Conservation (phyloP, 2,888 invertebrate species). For the Endomychus coccineus region DNA sequence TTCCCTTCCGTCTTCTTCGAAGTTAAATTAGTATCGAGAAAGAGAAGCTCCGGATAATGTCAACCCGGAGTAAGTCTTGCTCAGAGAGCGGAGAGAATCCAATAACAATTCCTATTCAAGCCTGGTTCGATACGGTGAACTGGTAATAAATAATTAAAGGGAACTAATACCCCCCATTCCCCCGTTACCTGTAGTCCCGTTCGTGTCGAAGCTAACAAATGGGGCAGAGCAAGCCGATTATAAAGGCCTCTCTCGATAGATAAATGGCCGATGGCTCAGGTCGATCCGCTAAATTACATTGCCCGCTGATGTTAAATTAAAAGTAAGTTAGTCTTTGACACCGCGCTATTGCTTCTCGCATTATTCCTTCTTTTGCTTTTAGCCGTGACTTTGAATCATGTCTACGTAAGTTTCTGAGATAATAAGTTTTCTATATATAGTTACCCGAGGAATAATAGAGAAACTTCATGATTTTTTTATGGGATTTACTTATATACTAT, state of each 20-base stretch:
- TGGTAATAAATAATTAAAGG: constrained; percentile 32
- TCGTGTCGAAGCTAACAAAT: constrained; percentile 30
- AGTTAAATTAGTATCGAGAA: too few relatives aligned
- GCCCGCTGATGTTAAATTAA: constrained; percentile 42
- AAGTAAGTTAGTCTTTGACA: constrained; percentile 37
- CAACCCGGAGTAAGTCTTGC: constrained; percentile 12
- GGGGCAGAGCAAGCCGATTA: constrained; percentile 38
- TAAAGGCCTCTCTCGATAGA: constrained; percentile 37
- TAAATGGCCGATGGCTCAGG: constrained; percentile 39
- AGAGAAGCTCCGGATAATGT: too few relatives aligned
- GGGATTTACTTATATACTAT: too few relatives aligned
- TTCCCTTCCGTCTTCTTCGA: too few relatives aligned
- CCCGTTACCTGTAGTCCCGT: constrained; percentile 6
- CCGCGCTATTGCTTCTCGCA: constrained; percentile 32
- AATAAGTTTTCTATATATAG: too few relatives aligned
- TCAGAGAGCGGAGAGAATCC: constrained; percentile 20
- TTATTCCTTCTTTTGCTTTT: constrained; percentile 20
- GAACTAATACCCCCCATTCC: constrained; percentile 8
- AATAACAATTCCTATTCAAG: constrained; percentile 24
- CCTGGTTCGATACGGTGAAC: constrained; percentile 22
- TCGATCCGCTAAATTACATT: constrained; percentile 42
- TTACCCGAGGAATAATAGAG: too few relatives aligned
- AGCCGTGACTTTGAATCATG: constrained; percentile 14
- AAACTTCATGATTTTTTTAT: too few relatives aligned
- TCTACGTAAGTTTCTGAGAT: too few relatives aligned